Evolutionary conservation across 2,797 vertebrate species (phyloP).

Genomic region (Ammospiza maritima): DNA sequence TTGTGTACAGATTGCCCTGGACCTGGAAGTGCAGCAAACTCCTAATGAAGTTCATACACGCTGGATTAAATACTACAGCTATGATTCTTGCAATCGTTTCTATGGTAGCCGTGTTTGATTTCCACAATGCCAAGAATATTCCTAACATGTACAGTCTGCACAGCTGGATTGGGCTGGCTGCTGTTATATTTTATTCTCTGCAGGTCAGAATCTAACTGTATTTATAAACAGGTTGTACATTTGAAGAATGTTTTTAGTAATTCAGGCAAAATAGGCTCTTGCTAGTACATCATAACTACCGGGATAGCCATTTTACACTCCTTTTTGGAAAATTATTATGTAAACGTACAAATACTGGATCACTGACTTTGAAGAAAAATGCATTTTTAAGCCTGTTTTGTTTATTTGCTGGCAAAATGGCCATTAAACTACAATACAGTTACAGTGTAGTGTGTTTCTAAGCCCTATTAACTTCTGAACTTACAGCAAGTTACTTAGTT

Average conservation of each 20-base stretch:
- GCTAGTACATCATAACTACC: not conserved
- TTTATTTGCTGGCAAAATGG: not conserved
- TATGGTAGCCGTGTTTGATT: constrained; percentile 91
- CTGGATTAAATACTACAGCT: constrained; percentile 83
- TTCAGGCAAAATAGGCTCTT: not conserved
- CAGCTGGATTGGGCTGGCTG: constrained; percentile 92
- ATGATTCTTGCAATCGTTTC: constrained; percentile 84
- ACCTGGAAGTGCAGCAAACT: constrained; percentile 93
- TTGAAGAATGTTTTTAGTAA: constrained; percentile 10
- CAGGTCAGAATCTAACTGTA: constrained; percentile 83
- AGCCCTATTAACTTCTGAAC: not conserved
- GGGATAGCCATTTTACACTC: not conserved
- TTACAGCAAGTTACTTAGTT: not conserved
- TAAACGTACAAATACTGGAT: not conserved
- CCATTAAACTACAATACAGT: not conserved
- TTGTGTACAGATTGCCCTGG: constrained; percentile 95
- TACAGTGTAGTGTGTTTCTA: not conserved
- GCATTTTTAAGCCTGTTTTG: not conserved
- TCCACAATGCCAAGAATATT: constrained; percentile 84
- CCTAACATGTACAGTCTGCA: constrained; percentile 98
- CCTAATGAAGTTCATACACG: constrained; percentile 92
- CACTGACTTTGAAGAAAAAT: not conserved
- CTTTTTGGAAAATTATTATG: not conserved
- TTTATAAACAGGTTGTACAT: constrained; percentile 34
- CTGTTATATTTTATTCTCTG: constrained; percentile 82